Percentiles rank a stretch among this genome's conserved stretches.
Evolutionary conservation across 2,888 invertebrate genomes (phyloP).

Genomic region (Melieria omissa): DNA sequence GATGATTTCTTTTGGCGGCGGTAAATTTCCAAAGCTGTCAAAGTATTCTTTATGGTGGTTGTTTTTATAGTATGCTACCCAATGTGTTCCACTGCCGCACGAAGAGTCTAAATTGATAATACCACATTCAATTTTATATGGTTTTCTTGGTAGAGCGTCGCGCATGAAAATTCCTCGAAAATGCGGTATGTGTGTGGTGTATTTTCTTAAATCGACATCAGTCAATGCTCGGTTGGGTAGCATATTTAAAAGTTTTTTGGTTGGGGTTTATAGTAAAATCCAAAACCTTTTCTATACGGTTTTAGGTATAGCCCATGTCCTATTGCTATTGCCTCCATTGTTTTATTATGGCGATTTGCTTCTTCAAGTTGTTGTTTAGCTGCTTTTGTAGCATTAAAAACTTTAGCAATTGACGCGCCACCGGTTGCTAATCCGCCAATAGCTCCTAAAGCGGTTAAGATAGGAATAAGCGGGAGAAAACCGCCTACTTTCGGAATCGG

Average conservation of each 20-base stretch:
- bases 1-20: slow-evolving; percentile 53
- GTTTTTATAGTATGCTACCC: slow-evolving; percentile 53
- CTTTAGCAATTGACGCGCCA: slow-evolving; percentile 57
- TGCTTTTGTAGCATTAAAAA: slow-evolving; percentile 53
- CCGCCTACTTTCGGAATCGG: slow-evolving; percentile 58
- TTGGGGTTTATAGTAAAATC: slow-evolving; percentile 38
- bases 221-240: slow-evolving; percentile 46
- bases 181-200: slow-evolving; percentile 51
- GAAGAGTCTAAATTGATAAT: slow-evolving; percentile 49
- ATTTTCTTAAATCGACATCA: slow-evolving; percentile 52
- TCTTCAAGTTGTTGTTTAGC: slow-evolving; percentile 39
- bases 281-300: slow-evolving; percentile 43
- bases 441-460: slow-evolving; percentile 50
- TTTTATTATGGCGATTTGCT: slow-evolving; percentile 47
- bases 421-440: slow-evolving; percentile 53
- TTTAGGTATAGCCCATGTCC: slow-evolving; percentile 46
- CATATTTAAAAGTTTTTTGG: slow-evolving; percentile 47
- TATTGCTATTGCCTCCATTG: slow-evolving; percentile 51
- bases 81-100: no score
- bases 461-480: slow-evolving; percentile 55
- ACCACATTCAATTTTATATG: slow-evolving; percentile 30
- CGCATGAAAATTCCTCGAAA: slow-evolving; percentile 54
- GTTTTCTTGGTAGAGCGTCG: slow-evolving; percentile 33
- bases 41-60: slow-evolving; percentile 54
- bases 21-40: slow-evolving; percentile 60